Evolutionary conservation across 2,888 invertebrate genomes (phyloP).

Genomic region (Dasysyrphus albostriatus): DNA sequence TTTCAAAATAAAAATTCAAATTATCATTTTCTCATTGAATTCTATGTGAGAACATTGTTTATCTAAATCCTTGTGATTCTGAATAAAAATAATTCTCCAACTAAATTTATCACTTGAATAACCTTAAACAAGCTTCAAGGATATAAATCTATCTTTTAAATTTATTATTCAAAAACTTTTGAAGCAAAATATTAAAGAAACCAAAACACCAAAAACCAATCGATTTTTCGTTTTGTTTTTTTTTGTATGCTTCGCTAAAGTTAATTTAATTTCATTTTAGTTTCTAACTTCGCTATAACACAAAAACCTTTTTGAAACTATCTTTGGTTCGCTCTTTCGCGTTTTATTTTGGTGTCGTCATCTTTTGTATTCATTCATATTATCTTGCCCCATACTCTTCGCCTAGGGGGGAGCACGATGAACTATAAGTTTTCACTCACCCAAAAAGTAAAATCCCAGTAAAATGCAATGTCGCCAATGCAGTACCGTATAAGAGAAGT

Average conservation of each 20-base stretch:
- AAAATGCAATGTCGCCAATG: conserved; percentile 64
- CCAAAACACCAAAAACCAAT: conserved; percentile 32
- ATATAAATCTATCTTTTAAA: background rate
- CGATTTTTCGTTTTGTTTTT: conserved; percentile 29
- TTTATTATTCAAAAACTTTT: conserved; percentile 9
- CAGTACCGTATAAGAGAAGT: conserved; percentile 13
- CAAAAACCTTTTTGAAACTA: conserved; percentile 43
- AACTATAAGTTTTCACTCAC: conserved; percentile 28
- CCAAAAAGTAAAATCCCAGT: conserved; percentile 28
- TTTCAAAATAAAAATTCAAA: conserved; percentile 19
- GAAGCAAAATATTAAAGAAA: conserved; percentile 17
- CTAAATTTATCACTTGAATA: background rate
- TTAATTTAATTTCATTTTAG: conserved; percentile 61
- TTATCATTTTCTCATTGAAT: background rate
- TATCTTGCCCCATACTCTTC: conserved; percentile 6
- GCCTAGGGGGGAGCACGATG: conserved; percentile 4
- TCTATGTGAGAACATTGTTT: background rate
- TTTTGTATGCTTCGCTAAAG: background rate
- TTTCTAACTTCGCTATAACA: conserved; percentile 49
- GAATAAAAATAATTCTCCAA: background rate
- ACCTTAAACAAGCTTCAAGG: conserved; percentile 19
- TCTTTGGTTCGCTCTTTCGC: conserved; percentile 25
- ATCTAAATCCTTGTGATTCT: background rate
- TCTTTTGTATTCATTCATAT: conserved; percentile 50
- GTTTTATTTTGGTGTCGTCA: background rate